Percentiles rank a stretch among this genome's conserved stretches.
Conservation (phyloP, 64 coral and sea anemone species). For the Dendronephthya gigantea region DNA sequence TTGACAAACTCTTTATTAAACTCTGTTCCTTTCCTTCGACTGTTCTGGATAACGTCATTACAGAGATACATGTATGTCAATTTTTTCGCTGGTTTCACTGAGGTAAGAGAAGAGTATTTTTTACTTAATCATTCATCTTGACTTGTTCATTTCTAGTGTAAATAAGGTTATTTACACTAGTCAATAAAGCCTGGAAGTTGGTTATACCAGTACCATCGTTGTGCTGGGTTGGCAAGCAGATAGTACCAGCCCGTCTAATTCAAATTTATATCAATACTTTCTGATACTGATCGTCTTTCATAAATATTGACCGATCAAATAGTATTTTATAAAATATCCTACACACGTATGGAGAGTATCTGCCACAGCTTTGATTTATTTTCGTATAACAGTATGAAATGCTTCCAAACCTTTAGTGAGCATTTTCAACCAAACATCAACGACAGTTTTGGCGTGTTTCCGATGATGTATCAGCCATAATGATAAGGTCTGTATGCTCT, state of each 20-base stretch:
- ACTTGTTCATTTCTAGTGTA: too few relatives aligned
- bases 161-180: too few relatives aligned
- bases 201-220: too few relatives aligned
- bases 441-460: constrained; percentile 87
- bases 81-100: constrained; percentile 69
- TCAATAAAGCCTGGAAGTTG: too few relatives aligned
- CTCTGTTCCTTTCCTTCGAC: constrained; percentile 81
- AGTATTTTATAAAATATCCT: too few relatives aligned
- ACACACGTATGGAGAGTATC: too few relatives aligned
- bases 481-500: constrained; percentile 94
- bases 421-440: constrained; percentile 87
- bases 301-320: too few relatives aligned
- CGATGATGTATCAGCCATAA: constrained; percentile 96
- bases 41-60: constrained; percentile 97
- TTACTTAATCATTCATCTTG: too few relatives aligned
- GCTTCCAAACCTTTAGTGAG: constrained; percentile 49
- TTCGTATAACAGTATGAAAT: background rate
- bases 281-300: too few relatives aligned
- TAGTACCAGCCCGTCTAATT: too few relatives aligned
- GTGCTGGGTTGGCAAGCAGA: background rate
- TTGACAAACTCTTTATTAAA: constrained; percentile 71
- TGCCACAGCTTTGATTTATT: background rate
- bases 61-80: constrained; percentile 75
- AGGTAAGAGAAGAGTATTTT: background rate
- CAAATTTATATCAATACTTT: too few relatives aligned